Evolutionary conservation across 1,140 invertebrate species (phyloP), one percentile per base, ranked within the genome.

Genomic region (Maconellicoccus hirsutus): DNA sequence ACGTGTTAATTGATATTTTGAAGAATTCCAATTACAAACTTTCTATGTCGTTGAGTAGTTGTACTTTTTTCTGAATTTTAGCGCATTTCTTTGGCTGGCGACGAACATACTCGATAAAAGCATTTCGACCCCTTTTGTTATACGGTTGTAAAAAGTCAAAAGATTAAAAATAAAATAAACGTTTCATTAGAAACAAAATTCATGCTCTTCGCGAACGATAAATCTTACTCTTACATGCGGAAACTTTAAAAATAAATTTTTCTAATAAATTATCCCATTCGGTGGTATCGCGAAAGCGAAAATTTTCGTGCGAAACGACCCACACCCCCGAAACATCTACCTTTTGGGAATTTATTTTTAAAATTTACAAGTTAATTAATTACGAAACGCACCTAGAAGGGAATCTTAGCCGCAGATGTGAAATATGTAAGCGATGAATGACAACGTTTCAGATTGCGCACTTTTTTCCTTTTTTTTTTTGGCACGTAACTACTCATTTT

Each of bases 381-480:
- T 16, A 52, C 42, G 6, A 8, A 4, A 16, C 42, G 42, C 16
- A 19, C 42, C 29, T 16, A 52, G 16, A 52, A 22, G 25, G 61
- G 61, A 25, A 23, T 25, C 10, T 16, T 12, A 66, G 3, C 3
- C 25, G 16, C 61, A 66, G 21, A 10, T 23, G 61, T 66, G 61
- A 66, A 66, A 66, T 66, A 66, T 66, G 61, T 26, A 19, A 66
- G 61, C 61, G 61, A 66, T 66, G 61, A 66, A 66, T 66, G 61
- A 66, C 61, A 66, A 66, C 61, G 61, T 66, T 66, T 66, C 61
- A 66, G 61, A 26, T 66, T 66, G 61, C 61, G 25, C 3, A 26
- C 25, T 66, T 66, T 66, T 59, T n/a, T n/a, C n/a, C n/a, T n/a
- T n/a, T 59, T 59, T 59, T 59, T 59, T 66, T 66, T 66, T 66